Base-by-base conservation (phyloP, 1,140 invertebrate genomes). In the Ladona fulva region DNA sequence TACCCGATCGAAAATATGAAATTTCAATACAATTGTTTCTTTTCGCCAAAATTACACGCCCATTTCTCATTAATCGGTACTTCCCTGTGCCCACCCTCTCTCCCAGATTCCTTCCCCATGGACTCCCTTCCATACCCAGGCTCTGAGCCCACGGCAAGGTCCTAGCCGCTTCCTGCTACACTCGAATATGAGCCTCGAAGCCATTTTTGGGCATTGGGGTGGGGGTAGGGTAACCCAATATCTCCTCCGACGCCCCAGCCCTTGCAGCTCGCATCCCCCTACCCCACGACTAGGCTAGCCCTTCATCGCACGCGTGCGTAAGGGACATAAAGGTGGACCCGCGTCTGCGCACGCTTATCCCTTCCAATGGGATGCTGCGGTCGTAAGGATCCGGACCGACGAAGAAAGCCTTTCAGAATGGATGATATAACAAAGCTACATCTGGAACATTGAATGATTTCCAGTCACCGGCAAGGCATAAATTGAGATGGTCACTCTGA, bases 131-230 rank as follows among this genome's bases (percentile, higher is more conserved):
- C 52, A 66, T 6, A 66, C 52, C 52, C 12, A 66, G 52, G 3
- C 12, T 66, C 52, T 22, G 52, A 22, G 52, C 16, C 52, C 52
- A 25, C 19, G 74, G 74, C 29, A 19, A 75, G 29, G 74, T 75
- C 74, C 74, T 75, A 37, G 24, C 16, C 77, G 42, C 74, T 24
- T 78, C 80, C 77, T 73, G 74, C 29, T 75, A 84, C 52, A 66
- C 52, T 66, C 52, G 52, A 66, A 66, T 66, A 66, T 66, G 52
- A 66, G 52, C 77, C 77, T 44, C 85, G 88, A 86, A 87, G 85
- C 89, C 89, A 88, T 90, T 88, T 90, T 89, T 89, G 89, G 89
- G 87, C 87, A 89, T 88, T 85, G 87, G 86, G 86, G 86, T 85
- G 88, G 52, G 52, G 80, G 24, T 80, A 74, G 77, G 78, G 81